Evolutionary conservation across 2,797 vertebrate genomes (phyloP).

Genomic region (Aplochiton taeniatus): DNA sequence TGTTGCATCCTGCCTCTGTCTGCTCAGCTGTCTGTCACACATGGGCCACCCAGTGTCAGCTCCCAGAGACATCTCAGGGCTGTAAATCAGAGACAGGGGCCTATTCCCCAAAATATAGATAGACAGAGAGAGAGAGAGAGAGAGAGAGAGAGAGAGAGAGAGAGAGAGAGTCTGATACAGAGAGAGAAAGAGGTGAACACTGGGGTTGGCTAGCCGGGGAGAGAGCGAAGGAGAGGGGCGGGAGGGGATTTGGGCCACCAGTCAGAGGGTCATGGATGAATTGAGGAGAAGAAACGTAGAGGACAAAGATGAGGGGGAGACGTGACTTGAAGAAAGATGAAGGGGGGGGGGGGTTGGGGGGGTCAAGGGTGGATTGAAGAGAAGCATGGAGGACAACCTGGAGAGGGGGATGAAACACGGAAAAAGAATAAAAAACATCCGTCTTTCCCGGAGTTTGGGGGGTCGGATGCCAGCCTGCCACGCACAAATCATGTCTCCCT

Average conservation of each 20-base stretch:
- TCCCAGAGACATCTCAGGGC: too few relatives aligned
- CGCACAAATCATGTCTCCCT: slow-evolving; percentile 26
- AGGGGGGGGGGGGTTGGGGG: neutral
- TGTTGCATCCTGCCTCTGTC: slow-evolving; percentile 35
- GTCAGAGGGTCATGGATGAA: neutral
- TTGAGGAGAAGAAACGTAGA: neutral
- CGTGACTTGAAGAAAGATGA: neutral
- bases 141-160: too few relatives aligned
- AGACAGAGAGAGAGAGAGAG: too few relatives aligned
- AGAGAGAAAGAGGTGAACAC: slow-evolving; percentile 16
- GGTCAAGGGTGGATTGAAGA: neutral
- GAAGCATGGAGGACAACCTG: neutral
- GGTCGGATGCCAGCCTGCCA: neutral
- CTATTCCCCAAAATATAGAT: too few relatives aligned
- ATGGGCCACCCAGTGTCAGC: too few relatives aligned
- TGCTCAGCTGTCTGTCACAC: slow-evolving; percentile 41
- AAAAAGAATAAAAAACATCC: neutral
- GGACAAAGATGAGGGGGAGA: neutral
- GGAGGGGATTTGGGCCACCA: neutral
- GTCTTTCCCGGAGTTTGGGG: neutral
- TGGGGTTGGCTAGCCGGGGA: neutral
- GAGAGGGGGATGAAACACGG: neutral
- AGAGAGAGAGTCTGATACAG: too few relatives aligned
- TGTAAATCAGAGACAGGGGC: slow-evolving; percentile 6
- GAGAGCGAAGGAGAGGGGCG: neutral